Base-by-base conservation (phyloP, 2,797 vertebrate species). In the Leptodactylus fallax region DNA sequence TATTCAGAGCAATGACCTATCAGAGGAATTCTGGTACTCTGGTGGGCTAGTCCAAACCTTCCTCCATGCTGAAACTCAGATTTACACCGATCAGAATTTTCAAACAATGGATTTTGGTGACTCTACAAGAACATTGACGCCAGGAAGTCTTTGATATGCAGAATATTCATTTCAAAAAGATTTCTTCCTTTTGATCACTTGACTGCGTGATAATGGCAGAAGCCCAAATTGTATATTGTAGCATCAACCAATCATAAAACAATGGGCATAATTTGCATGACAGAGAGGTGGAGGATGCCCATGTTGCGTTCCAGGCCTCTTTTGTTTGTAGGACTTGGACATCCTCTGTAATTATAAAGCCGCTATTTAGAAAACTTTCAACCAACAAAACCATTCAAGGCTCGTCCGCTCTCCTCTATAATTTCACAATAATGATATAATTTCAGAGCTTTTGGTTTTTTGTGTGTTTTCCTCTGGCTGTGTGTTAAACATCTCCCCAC, bases 201-300 rank as follows among this genome's bases (percentile, higher is more conserved):
- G 49, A 56, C 49, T 60, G 55, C 47, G 12, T 74, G 61, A 77
- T 82, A 53, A 77, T 81, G 69, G 25, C 21, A 45, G 8, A 3
- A 47, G 51, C 55, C 87, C 83, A 85, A 85, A 85, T 85, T 88
- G 56, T 85, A 88, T 76, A 85, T 81, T 81, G 83, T 81, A 85
- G n/a, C 56, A 77, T 74, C 60, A 85, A 81, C 79, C 87, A 88
- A 88, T 88, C 87, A 88, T 74, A 56, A 81, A 63, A 88, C 81
- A 53, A 67, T 81, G 27, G 69, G 82, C 3, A 27, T 78, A 51
- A 87, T 87, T 67, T 53, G 45, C 53, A 51, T 67, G 45, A 27
- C n/a, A 13, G 47, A 63, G 83, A 25, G 72, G 80, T 27, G 80
- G 16, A 36, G 81, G 83, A 76, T n/a, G 10, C 63, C 14, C 10